These are phyloP conservation scores for Phenacoccus solenopsis DNA, from an alignment of 1,140 invertebrate species.

Conservation along the genomic window DNA sequence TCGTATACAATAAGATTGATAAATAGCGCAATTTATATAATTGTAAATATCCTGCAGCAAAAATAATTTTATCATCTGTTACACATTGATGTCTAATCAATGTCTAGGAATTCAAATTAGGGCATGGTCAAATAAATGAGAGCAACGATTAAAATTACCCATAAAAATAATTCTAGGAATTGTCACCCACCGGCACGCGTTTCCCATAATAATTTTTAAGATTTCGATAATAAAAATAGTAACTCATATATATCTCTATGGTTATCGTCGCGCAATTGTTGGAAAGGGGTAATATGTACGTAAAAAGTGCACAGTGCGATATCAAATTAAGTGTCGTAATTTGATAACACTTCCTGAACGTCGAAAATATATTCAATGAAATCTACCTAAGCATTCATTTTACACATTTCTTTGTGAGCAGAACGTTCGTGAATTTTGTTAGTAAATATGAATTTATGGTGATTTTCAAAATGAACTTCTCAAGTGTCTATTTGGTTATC, in stretches of 20 bases:
- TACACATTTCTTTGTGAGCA: too few relatives aligned
- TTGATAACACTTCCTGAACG: neutral
- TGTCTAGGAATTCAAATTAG: neutral
- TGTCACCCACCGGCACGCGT: neutral
- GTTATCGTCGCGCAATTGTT: too few relatives aligned
- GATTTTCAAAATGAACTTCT: too few relatives aligned
- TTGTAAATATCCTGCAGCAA: neutral
- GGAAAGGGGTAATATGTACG: too few relatives aligned
- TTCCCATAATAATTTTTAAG: neutral
- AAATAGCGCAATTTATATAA: too few relatives aligned
- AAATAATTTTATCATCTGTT: neutral
- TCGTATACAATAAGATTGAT: too few relatives aligned
- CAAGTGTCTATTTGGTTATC: too few relatives aligned
- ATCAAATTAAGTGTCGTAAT: neutral
- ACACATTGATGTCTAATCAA: neutral
- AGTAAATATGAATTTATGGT: too few relatives aligned
- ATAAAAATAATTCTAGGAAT: neutral
- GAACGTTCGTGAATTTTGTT: too few relatives aligned
- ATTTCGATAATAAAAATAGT: neutral
- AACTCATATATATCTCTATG: too few relatives aligned
- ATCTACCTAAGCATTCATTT: too few relatives aligned
- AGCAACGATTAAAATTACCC: neutral
- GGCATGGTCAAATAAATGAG: neutral
- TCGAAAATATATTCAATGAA: neutral
- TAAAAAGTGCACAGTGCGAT: neutral